phyloP scores from a whole-genome alignment of 2,113 vertebrate species.

The Ictidomys tridecemlineatus region DNA sequence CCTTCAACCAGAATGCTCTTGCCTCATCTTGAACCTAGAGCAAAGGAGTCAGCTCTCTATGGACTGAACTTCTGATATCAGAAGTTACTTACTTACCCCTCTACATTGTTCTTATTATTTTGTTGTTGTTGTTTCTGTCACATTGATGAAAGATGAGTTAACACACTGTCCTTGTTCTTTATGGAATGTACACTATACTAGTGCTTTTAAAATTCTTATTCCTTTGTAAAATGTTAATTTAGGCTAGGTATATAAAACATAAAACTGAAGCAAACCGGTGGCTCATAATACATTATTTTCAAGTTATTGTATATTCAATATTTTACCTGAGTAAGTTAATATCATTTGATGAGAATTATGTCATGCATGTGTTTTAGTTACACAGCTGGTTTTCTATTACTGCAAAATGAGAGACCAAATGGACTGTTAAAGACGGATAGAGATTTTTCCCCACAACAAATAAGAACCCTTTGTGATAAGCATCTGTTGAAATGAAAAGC shows the following conservation, averaged over 20 bases:
- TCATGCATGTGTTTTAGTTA: background rate
- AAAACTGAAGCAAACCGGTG: background rate
- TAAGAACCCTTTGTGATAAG: background rate
- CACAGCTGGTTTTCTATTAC: background rate
- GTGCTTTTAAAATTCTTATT: background rate
- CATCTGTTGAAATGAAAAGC: background rate
- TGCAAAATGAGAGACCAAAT: background rate
- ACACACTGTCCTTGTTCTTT: background rate
- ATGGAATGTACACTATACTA: background rate
- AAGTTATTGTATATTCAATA: background rate
- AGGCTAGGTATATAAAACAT: background rate
- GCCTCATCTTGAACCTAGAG: too few relatives aligned
- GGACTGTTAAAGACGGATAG: background rate
- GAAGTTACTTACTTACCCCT: too few relatives aligned
- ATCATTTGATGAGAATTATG: slow-evolving; percentile 6
- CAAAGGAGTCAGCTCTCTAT: too few relatives aligned
- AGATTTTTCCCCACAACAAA: background rate
- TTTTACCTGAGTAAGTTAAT: background rate
- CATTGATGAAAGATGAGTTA: too few relatives aligned
- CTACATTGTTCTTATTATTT: too few relatives aligned
- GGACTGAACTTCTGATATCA: too few relatives aligned
- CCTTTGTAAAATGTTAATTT: background rate
- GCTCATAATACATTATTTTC: background rate
- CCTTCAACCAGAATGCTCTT: too few relatives aligned
- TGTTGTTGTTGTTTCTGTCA: too few relatives aligned